Conservation (phyloP, 2,797 vertebrate species). For the Anniella stebbinsi region DNA sequence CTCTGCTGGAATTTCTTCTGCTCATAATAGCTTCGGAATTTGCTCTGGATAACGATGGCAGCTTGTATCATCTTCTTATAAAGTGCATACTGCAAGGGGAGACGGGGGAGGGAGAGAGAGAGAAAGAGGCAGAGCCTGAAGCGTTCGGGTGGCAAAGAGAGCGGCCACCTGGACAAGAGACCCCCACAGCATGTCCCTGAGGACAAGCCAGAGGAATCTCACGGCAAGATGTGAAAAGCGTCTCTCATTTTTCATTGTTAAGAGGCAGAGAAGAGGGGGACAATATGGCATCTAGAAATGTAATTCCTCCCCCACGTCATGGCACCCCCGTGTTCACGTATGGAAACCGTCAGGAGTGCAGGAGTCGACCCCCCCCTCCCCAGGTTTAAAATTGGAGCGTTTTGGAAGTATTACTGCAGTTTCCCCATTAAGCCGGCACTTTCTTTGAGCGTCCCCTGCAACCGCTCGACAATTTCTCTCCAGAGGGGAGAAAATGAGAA, state of each 20-base stretch:
- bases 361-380: no score
- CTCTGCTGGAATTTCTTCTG: slow-evolving; percentile 99
- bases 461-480: background rate
- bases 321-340: no score
- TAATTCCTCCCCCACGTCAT: no score
- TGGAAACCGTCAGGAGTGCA: no score
- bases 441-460: background rate
- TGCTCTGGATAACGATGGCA: slow-evolving; percentile 99
- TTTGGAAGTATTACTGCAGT: background rate
- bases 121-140: slow-evolving; percentile 64
- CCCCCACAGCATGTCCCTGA: background rate
- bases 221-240: background rate
- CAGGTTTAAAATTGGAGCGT: background rate
- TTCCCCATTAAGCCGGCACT: background rate
- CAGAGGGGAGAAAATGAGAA: background rate
- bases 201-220: no score
- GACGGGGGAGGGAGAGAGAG: slow-evolving; percentile 19
- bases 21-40: slow-evolving; percentile 98
- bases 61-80: slow-evolving; percentile 99
- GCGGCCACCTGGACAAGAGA: background rate
- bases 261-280: background rate
- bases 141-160: background rate
- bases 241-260: background rate
- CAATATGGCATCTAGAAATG: no score
- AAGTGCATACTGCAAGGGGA: slow-evolving; percentile 95